Conservation (phyloP, 2,113 vertebrate genomes). For the Perca flavescens region DNA sequence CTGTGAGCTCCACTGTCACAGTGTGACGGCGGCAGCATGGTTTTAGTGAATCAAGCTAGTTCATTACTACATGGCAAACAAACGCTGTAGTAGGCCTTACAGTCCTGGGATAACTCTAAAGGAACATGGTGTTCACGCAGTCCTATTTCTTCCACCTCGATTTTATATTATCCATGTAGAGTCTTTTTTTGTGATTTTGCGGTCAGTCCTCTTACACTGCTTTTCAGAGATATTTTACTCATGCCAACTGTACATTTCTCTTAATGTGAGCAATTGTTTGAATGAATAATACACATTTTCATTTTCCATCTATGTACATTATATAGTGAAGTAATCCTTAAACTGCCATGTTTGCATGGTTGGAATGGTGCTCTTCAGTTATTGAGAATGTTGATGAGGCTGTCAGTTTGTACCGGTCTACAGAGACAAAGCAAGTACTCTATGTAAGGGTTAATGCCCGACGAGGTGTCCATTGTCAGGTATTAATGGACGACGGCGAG, state of each 20-base stretch:
- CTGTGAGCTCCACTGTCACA: constrained; percentile 63
- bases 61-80: constrained; percentile 80
- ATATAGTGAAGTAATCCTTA: neutral
- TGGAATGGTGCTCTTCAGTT: neutral
- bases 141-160: constrained; percentile 47
- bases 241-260: too few species aligned
- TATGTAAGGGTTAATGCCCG: too few species aligned
- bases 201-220: neutral
- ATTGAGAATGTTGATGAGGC: neutral
- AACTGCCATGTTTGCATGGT: neutral
- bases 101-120: constrained; percentile 71
- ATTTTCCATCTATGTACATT: neutral
- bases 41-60: constrained; percentile 72
- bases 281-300: neutral
- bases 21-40: constrained; percentile 49
- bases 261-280: neutral
- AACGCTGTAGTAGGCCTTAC: constrained; percentile 58
- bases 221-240: constrained; percentile 3
- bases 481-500: too few species aligned
- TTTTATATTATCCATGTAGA: constrained; percentile 33
- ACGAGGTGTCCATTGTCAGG: too few species aligned
- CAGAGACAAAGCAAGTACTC: neutral
- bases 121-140: constrained; percentile 38
- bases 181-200: constrained; percentile 11
- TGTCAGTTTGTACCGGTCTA: neutral